phyloP scores from a whole-genome alignment of 2,797 vertebrate species.

The Chiroxiphia lanceolata region DNA sequence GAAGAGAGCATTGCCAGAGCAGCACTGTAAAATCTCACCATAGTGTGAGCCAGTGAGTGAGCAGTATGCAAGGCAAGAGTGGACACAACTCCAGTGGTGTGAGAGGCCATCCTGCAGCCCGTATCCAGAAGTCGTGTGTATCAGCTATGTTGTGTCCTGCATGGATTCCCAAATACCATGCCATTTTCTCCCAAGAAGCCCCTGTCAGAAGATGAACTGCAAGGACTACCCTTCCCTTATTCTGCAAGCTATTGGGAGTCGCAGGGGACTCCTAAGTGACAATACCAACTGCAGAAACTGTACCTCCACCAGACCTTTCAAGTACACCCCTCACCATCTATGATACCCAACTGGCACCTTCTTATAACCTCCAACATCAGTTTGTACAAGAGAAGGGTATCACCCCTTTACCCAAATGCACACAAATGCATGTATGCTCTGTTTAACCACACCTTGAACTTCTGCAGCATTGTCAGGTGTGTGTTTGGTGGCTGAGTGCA shows the following conservation, averaged over 20 bases:
- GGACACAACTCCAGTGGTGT: background rate
- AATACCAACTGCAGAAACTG: background rate
- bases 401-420: background rate
- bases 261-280: background rate
- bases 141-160: no score
- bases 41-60: background rate
- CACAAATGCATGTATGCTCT: background rate
- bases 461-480: background rate
- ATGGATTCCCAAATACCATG: background rate
- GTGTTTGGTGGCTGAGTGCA: background rate
- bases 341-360: background rate
- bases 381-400: background rate
- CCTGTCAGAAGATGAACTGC: background rate
- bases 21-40: background rate
- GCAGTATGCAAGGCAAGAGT: fast-evolving
- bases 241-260: background rate
- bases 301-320: background rate
- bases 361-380: background rate
- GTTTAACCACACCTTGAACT: background rate
- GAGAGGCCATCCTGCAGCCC: background rate
- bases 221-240: background rate
- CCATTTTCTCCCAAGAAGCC: background rate
- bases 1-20: background rate
- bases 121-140: background rate
- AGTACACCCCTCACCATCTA: background rate